Evolutionary conservation across 1,140 invertebrate genomes (phyloP).

Genomic region (Cheumatopsyche charites): DNA sequence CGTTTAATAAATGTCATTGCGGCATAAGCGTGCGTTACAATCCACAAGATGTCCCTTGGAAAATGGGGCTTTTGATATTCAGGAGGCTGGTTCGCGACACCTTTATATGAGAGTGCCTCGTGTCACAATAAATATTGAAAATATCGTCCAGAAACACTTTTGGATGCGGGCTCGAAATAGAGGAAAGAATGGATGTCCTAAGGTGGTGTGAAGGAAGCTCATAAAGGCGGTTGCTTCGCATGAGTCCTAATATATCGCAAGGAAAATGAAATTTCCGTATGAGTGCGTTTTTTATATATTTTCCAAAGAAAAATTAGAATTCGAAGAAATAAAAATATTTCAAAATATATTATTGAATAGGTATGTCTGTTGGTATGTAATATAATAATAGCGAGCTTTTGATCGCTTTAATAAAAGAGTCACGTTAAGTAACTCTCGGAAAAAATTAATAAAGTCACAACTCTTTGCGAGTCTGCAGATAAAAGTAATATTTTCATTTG

Average conservation of each 20-base stretch:
- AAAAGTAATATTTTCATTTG: conserved; percentile 9
- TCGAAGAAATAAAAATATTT: too few relatives aligned
- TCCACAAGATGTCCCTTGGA: conserved; percentile 1
- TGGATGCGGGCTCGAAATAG: not conserved
- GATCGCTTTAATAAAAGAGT: conserved; percentile 14
- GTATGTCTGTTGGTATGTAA: too few relatives aligned
- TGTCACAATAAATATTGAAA: conserved; percentile 36
- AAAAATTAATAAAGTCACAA: conserved; percentile 23
- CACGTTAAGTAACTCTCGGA: not conserved
- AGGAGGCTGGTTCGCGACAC: not conserved
- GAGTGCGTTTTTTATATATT: too few relatives aligned
- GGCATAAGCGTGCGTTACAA: not conserved
- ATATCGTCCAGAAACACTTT: conserved; percentile 2
- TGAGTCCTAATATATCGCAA: too few relatives aligned
- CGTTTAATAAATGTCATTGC: conserved; percentile 16
- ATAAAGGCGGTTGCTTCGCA: not conserved
- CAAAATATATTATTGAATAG: too few relatives aligned
- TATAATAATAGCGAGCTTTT: not conserved
- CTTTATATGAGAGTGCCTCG: conserved; percentile 10
- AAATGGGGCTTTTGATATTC: not conserved
- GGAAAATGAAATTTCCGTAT: too few relatives aligned
- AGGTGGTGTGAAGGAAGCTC: not conserved
- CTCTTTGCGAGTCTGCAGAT: conserved; percentile 1
- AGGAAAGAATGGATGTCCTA: not conserved
- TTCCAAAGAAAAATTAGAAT: too few relatives aligned